phyloP scores from a whole-genome alignment of 2,113 vertebrate species.

The Dolichallabes microphthalmus region DNA sequence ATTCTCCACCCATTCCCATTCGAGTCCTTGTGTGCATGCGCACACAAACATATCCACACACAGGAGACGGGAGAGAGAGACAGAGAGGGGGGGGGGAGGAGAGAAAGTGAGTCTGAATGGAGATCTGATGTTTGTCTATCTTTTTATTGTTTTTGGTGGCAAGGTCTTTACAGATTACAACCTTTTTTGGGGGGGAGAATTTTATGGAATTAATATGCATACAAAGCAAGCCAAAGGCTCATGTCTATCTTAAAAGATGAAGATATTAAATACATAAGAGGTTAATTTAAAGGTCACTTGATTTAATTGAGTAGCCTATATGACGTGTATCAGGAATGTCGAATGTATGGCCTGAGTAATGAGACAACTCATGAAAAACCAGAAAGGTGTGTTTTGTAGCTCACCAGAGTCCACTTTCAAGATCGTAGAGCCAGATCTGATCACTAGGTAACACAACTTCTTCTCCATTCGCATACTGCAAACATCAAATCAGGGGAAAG shows the following conservation, averaged over 20 bases:
- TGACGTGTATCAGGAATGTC: neutral
- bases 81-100: neutral
- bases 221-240: neutral
- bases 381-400: slow-evolving; percentile 37
- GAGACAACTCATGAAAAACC: neutral
- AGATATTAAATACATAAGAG: neutral
- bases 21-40: slow-evolving; percentile 73
- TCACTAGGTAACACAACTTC: slow-evolving; percentile 84
- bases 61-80: slow-evolving; percentile 9
- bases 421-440: slow-evolving; percentile 91
- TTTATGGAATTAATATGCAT: neutral
- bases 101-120: neutral
- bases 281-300: neutral
- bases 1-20: slow-evolving; percentile 80
- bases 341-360: neutral
- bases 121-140: slow-evolving; percentile 2
- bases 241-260: neutral
- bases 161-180: neutral
- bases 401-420: slow-evolving; percentile 86
- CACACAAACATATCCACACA: slow-evolving; percentile 19
- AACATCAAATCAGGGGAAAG: slow-evolving; percentile 14
- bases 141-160: neutral
- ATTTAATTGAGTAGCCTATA: neutral
- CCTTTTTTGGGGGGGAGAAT: neutral
- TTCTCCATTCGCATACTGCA: slow-evolving; percentile 81